Evolutionary conservation across 2,113 vertebrate species (phyloP).

Genomic region (Lates calcarifer): DNA sequence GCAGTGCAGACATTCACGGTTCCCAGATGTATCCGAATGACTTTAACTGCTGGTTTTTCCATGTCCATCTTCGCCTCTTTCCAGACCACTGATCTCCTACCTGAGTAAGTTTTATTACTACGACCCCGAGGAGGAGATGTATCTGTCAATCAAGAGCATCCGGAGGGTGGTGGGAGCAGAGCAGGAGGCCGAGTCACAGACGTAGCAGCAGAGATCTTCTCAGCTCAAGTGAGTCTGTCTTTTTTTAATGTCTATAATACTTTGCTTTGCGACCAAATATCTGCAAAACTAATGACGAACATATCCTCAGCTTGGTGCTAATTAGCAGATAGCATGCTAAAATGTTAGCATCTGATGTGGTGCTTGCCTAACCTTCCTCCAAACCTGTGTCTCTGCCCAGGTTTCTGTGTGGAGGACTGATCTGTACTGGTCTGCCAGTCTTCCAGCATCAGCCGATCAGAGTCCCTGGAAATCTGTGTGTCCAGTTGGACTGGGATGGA

Average conservation of each 20-base stretch:
- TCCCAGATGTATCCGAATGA: neutral
- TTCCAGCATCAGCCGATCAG: slow-evolving; percentile 76
- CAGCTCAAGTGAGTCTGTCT: slow-evolving; percentile 76
- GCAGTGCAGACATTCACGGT: neutral
- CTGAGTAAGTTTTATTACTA: slow-evolving; percentile 99
- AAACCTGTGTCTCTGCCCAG: slow-evolving; percentile 49
- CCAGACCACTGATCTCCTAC: slow-evolving; percentile 95
- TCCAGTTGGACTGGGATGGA: slow-evolving; percentile 62
- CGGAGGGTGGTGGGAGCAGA: slow-evolving; percentile 87
- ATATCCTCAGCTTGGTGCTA: neutral
- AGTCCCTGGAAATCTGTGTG: slow-evolving; percentile 50
- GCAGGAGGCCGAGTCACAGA: slow-evolving; percentile 88
- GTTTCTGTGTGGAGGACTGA: slow-evolving; percentile 72
- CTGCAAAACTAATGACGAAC: no score
- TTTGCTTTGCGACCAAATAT: no score
- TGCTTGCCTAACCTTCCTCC: neutral
- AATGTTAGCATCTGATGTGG: neutral
- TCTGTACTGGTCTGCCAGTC: slow-evolving; percentile 69
- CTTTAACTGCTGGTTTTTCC: neutral
- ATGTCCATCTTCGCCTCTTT: slow-evolving; percentile 40
- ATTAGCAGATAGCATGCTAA: no score
- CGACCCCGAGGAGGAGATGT: slow-evolving; percentile 97
- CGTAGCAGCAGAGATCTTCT: slow-evolving; percentile 83
- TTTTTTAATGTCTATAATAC: no score
- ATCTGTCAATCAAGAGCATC: slow-evolving; percentile 92